Percentiles rank a stretch among this genome's conserved stretches.
Conservation (phyloP, 2,113 vertebrate species). For the Telmatochromis sp. region DNA sequence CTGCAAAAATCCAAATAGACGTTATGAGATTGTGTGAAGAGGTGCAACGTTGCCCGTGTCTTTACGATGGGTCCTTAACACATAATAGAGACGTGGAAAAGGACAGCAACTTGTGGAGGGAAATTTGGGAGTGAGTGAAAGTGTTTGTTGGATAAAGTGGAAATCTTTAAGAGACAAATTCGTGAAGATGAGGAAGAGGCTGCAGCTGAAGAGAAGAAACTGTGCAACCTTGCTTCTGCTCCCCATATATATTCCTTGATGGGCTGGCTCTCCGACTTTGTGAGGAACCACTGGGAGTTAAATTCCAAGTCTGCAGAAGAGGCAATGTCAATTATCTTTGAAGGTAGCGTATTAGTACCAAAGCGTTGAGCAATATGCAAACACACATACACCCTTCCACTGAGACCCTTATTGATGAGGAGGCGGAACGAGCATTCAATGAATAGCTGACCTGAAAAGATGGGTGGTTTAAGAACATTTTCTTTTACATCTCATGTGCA, state of each 20-base stretch:
- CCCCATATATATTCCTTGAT: not conserved
- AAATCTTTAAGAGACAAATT: not conserved
- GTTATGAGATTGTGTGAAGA: not conserved
- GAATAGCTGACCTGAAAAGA: not conserved
- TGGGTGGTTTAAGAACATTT: not conserved
- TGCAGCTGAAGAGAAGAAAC: not conserved
- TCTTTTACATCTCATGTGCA: not conserved
- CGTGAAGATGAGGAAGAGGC: not conserved
- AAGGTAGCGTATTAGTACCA: fast-evolving
- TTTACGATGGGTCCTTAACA: not conserved
- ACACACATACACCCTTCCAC: not conserved
- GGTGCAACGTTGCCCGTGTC: not conserved
- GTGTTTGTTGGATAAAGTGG: not conserved
- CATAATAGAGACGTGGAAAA: not conserved
- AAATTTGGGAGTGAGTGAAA: too few relatives aligned
- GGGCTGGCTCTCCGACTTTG: not conserved
- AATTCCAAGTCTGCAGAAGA: not conserved
- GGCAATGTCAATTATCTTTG: not conserved
- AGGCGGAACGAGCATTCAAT: not conserved
- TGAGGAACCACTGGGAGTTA: not conserved
- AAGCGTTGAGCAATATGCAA: not conserved
- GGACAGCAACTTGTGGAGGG: not conserved
- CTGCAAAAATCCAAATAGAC: not conserved
- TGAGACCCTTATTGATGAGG: not conserved
- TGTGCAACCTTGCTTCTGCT: not conserved